These are phyloP conservation scores for Drosophila varians DNA, from an alignment of 1,140 invertebrate genomes.

Conservation along the genomic window DNA sequence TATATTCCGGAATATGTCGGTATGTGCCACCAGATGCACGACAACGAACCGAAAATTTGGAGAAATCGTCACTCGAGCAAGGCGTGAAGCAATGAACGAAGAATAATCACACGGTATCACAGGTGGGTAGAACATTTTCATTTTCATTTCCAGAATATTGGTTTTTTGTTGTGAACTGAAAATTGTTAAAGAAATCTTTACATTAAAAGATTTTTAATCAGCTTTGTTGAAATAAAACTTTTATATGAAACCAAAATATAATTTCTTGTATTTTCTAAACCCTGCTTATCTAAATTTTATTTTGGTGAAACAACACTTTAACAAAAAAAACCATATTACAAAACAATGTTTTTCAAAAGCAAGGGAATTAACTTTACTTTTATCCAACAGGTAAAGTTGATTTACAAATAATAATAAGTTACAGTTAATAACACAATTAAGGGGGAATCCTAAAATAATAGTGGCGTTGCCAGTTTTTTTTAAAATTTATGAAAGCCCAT, in stretches of 20 bases:
- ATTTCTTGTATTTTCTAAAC: no score
- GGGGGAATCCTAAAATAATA: not conserved
- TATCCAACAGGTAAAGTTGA: no score
- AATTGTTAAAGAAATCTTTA: not conserved
- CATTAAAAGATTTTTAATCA: not conserved
- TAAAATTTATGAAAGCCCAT: not conserved
- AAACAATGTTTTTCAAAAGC: no score
- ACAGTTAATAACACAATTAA: no score
- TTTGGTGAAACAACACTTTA: no score
- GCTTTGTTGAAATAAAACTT: not conserved
- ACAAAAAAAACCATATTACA: no score
- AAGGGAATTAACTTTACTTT: no score
- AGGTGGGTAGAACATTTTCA: not conserved
- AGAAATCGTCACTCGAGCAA: slow-evolving; percentile 29
- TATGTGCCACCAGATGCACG: slow-evolving; percentile 26
- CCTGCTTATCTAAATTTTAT: no score
- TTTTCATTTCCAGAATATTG: no score
- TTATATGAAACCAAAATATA: no score
- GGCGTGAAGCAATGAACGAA: slow-evolving; percentile 15
- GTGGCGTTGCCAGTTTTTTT: not conserved
- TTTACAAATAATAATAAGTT: no score
- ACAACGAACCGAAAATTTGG: slow-evolving; percentile 16
- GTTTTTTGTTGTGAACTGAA: not conserved
- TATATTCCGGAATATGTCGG: slow-evolving; percentile 1
- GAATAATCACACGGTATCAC: slow-evolving; percentile 4